Conservation (phyloP, 2,797 vertebrate species). For the Anniella stebbinsi region DNA sequence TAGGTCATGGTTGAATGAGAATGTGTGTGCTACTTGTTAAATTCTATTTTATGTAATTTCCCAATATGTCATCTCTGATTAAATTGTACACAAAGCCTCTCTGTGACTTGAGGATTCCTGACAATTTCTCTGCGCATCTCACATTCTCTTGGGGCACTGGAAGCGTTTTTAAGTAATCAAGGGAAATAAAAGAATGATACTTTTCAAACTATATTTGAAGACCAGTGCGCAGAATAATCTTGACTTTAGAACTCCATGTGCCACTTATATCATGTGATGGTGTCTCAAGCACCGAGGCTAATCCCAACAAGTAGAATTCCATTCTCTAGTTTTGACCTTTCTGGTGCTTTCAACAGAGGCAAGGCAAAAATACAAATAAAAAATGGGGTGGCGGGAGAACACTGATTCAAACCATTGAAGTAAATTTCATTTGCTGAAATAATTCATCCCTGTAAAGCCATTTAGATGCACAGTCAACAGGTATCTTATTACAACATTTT, state of each 20-base stretch:
- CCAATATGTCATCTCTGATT: slow-evolving; percentile 32
- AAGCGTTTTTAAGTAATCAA: slow-evolving; percentile 24
- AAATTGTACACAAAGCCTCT: slow-evolving; percentile 9
- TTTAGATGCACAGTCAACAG: slow-evolving; percentile 20
- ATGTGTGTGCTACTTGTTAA: slow-evolving; percentile 7
- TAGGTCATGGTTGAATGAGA: background rate
- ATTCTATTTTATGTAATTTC: slow-evolving; percentile 29
- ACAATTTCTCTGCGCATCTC: slow-evolving; percentile 26
- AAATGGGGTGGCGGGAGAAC: background rate
- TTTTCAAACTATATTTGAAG: slow-evolving; percentile 15
- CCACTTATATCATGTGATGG: slow-evolving; percentile 1
- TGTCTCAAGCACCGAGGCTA: slow-evolving; percentile 1
- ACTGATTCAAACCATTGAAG: slow-evolving; percentile 19
- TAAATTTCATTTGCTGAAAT: slow-evolving; percentile 11
- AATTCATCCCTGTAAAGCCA: slow-evolving; percentile 21
- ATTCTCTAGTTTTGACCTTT: slow-evolving; percentile 20
- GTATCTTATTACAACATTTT: slow-evolving; percentile 2
- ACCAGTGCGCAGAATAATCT: background rate
- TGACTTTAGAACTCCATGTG: slow-evolving; percentile 7
- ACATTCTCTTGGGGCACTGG: background rate
- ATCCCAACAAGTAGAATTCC: slow-evolving; percentile 1
- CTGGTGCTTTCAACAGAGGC: slow-evolving; percentile 3
- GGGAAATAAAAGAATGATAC: background rate
- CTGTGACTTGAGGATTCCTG: slow-evolving; percentile 16
- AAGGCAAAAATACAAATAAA: background rate